Conservation (phyloP, 1,140 invertebrate genomes). For the Pararge aegeria region DNA sequence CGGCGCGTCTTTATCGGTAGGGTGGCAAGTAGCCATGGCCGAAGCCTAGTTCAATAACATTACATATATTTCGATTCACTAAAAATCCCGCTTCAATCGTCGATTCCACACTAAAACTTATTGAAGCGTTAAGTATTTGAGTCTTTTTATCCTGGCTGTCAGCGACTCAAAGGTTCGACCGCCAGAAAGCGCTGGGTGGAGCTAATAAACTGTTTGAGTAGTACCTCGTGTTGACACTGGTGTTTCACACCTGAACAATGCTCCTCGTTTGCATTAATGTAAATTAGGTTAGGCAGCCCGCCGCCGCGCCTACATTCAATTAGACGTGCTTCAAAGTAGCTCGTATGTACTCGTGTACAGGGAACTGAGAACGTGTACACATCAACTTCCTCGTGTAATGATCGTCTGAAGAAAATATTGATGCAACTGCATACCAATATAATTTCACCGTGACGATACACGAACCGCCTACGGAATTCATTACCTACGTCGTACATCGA, state of each 20-base stretch:
- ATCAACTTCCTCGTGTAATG: conserved; percentile 53
- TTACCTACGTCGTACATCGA: conserved; percentile 14
- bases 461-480: conserved; percentile 21
- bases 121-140: conserved; percentile 64
- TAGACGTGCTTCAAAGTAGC: conserved; percentile 70
- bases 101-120: conserved; percentile 22
- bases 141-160: conserved; percentile 62
- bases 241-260: conserved; percentile 79
- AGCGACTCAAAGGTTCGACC: conserved; percentile 65
- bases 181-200: conserved; percentile 70
- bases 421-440: conserved; percentile 32
- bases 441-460: conserved; percentile 23
- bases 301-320: conserved; percentile 73
- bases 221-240: conserved; percentile 76
- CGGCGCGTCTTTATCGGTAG: too few relatives aligned
- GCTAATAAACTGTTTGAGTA: conserved; percentile 77
- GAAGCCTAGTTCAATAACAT: too few relatives aligned
- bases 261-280: conserved; percentile 78
- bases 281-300: conserved; percentile 75
- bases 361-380: conserved; percentile 47
- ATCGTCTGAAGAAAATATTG: conserved; percentile 32
- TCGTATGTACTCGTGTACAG: conserved; percentile 46
- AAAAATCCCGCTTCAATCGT: conserved; percentile 18
- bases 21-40: too few relatives aligned
- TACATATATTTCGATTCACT: too few relatives aligned